Evolutionary conservation across 2,888 invertebrate species (phyloP), one percentile per base, ranked within the genome.

Genomic region (Drosophila hamatofila): DNA sequence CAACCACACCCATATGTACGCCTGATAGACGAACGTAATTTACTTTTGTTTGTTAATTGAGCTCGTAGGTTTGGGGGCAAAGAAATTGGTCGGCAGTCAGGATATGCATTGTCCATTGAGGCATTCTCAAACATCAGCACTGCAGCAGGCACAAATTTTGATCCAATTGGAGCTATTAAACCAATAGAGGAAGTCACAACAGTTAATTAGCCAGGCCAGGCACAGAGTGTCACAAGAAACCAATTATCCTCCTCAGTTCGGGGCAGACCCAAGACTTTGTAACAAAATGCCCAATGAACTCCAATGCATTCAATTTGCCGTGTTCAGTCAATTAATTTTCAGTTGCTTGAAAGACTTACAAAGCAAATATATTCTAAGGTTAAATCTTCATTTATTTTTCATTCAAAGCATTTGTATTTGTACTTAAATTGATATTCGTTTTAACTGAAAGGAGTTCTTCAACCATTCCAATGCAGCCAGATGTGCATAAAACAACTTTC

Each of bases 41-140:
- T 80, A 72, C 67, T 65, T 78, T 80, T 80, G 80, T 72, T 75
- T 80, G 81, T 78, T 80, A 80, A 80, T 80, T 80, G 75, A 69
- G 54, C 48, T 21, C 46, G 33, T 27, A 7, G 35, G 27, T 21
- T n/a, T 14, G 41, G 12, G 11, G 18, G 23, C 51, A 23, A 16
- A 35, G 51, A 4, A 12, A 30, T 14, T 12, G 37, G 12, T 12
- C 25, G 52, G n/a, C 30, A 23, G 37, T 9, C 72, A 58, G 52
- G 41, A 48, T 46, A 21, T 27, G 23, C 12, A 39, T 27, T 67
- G 62, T 63, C 42, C 39, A 73, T 39, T 52, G 60, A 62, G 39
- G 60, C 60, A 46, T 61, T 35, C 37, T 41, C 49, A 30, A 23
- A 8, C 42, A 49, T 27, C 39, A 44, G 12, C 52, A 44, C 9